phyloP scores from a whole-genome alignment of 2,888 invertebrate species.

The Drosophila mettleri region DNA sequence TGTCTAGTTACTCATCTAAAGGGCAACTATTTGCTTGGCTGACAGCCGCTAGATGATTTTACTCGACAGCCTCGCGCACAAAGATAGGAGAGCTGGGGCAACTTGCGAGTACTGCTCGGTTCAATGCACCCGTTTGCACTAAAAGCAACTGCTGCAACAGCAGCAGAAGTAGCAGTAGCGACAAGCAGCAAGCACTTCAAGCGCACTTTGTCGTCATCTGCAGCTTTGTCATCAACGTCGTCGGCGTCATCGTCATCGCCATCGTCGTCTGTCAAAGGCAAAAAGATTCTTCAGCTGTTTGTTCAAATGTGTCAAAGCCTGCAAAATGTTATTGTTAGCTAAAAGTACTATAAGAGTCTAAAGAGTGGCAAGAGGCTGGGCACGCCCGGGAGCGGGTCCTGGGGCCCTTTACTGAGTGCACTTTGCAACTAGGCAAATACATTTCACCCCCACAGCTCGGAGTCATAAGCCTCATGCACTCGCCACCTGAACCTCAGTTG shows the following conservation, averaged over 20 bases:
- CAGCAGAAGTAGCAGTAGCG: conserved; percentile 12
- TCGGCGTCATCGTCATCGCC: conserved; percentile 28
- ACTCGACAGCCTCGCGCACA: conserved; percentile 18
- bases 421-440: conserved; percentile 36
- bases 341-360: not conserved
- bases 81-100: not conserved
- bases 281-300: conserved; percentile 47
- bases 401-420: conserved; percentile 31
- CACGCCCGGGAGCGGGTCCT: not conserved
- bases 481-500: too few species aligned
- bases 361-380: not conserved
- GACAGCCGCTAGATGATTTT: conserved; percentile 44
- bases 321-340: conserved; percentile 31
- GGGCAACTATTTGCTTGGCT: conserved; percentile 52
- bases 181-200: conserved; percentile 47
- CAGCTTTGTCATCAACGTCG: conserved; percentile 48
- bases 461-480: not conserved
- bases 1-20: conserved; percentile 57
- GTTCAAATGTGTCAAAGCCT: conserved; percentile 39
- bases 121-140: conserved; percentile 59
- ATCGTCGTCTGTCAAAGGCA: conserved; percentile 56
- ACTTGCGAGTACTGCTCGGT: conserved; percentile 38
- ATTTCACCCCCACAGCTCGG: conserved; percentile 30
- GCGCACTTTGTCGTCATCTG: conserved; percentile 60
- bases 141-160: conserved; percentile 28